Evolutionary conservation across 1,140 invertebrate genomes (phyloP).

Genomic region (Nephotettix cincticeps): DNA sequence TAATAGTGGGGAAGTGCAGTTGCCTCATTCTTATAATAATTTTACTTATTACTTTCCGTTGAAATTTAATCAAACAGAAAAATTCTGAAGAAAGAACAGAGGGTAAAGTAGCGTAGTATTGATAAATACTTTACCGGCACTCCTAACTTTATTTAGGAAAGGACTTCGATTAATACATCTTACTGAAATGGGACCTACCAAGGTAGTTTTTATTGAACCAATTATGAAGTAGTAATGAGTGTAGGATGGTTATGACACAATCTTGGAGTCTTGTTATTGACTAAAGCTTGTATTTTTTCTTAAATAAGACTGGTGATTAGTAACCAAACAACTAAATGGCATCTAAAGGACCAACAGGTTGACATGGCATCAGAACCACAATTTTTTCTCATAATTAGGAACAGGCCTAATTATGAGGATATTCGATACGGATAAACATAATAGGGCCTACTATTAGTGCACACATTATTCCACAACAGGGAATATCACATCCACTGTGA

Average conservation of each 20-base stretch:
- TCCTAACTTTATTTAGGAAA: background rate
- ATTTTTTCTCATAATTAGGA: background rate
- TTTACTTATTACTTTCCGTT: background rate
- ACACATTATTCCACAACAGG: too few species aligned
- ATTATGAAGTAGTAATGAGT: background rate
- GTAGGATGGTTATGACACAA: too few species aligned
- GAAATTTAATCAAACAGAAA: conserved; percentile 43
- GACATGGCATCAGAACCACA: background rate
- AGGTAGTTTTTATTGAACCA: background rate
- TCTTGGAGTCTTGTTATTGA: too few species aligned
- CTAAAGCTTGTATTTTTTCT: background rate
- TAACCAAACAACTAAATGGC: background rate
- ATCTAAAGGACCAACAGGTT: background rate
- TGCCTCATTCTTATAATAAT: conserved; percentile 42
- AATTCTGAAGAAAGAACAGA: conserved; percentile 32
- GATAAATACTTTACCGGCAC: background rate
- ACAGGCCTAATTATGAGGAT: background rate
- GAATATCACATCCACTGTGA: background rate
- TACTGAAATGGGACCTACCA: background rate
- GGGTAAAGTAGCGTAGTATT: background rate
- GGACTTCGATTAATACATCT: background rate
- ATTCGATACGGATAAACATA: too few species aligned
- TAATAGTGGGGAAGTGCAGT: conserved; percentile 60
- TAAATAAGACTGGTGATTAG: background rate
- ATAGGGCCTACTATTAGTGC: background rate